Evolutionary conservation across 2,797 vertebrate species (phyloP).

Genomic region (Tolypeutes matacus): DNA sequence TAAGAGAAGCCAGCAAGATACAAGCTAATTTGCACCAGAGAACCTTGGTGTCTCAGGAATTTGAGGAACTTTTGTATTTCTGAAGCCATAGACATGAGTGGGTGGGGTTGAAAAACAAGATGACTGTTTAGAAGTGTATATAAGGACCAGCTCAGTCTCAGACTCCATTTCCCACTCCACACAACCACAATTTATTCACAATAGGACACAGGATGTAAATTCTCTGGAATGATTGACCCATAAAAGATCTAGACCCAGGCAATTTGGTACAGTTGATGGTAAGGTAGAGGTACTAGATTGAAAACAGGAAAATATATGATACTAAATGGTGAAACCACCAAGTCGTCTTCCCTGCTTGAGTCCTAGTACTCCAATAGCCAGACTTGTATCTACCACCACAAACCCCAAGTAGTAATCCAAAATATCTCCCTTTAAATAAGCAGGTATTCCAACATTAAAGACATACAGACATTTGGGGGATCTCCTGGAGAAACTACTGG

Average conservation of each 20-base stretch:
- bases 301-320: conserved; percentile 37
- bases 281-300: not conserved
- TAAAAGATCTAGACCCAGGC: not conserved
- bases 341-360: not conserved
- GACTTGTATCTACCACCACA: not conserved
- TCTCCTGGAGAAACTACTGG: not conserved
- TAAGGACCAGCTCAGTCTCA: not conserved
- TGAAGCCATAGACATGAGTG: not conserved
- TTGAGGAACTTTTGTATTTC: not conserved
- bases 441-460: not conserved
- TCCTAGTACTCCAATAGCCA: not conserved
- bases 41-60: not conserved
- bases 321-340: not conserved
- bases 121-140: not conserved
- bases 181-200: not conserved
- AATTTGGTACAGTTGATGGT: not conserved
- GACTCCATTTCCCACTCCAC: not conserved
- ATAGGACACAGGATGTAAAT: not conserved
- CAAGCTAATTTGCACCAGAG: not conserved
- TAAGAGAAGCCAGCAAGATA: not conserved
- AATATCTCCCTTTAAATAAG: not conserved
- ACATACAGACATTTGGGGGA: not conserved
- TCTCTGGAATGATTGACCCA: not conserved
- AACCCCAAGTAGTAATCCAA: not conserved
- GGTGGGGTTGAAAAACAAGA: not conserved